Base-by-base conservation (phyloP, 2,888 invertebrate genomes). In the Acronicta aceris region DNA sequence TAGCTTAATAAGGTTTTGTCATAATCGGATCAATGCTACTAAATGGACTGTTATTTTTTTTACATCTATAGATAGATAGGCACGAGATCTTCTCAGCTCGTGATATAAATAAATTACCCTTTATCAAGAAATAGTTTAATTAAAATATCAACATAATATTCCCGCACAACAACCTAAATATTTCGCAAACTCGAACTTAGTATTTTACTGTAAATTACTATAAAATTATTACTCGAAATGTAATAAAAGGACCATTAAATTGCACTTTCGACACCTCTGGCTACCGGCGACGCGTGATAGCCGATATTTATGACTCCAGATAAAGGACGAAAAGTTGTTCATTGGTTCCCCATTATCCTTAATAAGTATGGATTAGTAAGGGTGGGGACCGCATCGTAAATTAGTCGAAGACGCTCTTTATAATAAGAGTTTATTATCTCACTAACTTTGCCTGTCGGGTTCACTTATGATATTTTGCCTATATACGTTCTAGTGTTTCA, bases 341-440 rank as follows among this genome's bases (percentile, higher is more conserved):
- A 92, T 92, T 84, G 91, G 91, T 92, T 92, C 84, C 78, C 93
- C 89, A 93, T 94, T 93, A 93, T 90, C 93, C 93, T 89, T 92
- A 93, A 92, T 93, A 94, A 94, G 93, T 93, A 89, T 87, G 92
- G 93, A 94, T 94, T 93, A 92, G 91, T 83, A 68, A 84, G 87
- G 89, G 91, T 83, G 86, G 88, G 87, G 86, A 86, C 86, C 84
- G 79, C 78, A 65, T 85, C 88, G 88, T 93, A 94, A 94, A 93
- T 93, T 89, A 89, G 81, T 76, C 55, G 81, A 83, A 84, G 87
- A 83, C 87, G 85, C 84, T 88, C 87, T 92, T 90, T 90, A 89
- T 90, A 90, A 91, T 89, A 83, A 81, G 78, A 82, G 83, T 91
- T 92, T 90, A 91, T 89, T 87, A 88, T 86, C 82, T 82, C 73